Evolutionary conservation across 1,140 invertebrate species (phyloP), one percentile per base, ranked within the genome.

Genomic region (Hirudo medicinalis): DNA sequence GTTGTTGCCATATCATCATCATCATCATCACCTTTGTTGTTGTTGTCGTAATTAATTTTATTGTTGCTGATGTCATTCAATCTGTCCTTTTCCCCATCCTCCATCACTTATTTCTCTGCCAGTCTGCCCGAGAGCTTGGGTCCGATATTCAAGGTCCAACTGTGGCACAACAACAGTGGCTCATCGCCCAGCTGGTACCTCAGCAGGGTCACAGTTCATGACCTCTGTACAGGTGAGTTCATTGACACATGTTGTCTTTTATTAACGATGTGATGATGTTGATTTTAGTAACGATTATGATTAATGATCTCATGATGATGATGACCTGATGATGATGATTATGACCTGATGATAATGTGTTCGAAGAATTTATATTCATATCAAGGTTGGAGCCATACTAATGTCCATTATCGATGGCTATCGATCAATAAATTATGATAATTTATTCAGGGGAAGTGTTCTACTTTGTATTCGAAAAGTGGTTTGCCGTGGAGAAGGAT

Each of bases 81-180:
- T 63, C 57, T 22, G 4, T 27, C 55, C 20, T 63, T 2, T 63
- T 63, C 1, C 19, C 8, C 57, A n/a, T 25, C 20, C 54, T 4
- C 2, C 20, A 25, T 57, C 25, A 57, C 9, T 57, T 2, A 5
- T 25, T 25, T 11, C 15, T n/a, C 60, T 73, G 72, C 8, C 73
- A 81, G 80, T 11, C 72, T 80, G 36, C 80, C 80, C 25, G 79
- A 80, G 67, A 79, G 77, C 75, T 76, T 80, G 57, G 80, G 80
- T 49, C 75, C 75, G 25, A 77, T 82, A 1, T 77, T 75, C 74
- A 81, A 81, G 54, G 76, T 81, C 32, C 81, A 81, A 72, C 68
- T 82, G 25, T 82, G 81, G 81, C 81, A 82, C 70, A 80, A 82
- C 74, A 82, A 82, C 71, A 75, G 74, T 55, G 81, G 81, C 1